Conservation (phyloP, 1,140 invertebrate genomes). For the Drosophila fuyamai region DNA sequence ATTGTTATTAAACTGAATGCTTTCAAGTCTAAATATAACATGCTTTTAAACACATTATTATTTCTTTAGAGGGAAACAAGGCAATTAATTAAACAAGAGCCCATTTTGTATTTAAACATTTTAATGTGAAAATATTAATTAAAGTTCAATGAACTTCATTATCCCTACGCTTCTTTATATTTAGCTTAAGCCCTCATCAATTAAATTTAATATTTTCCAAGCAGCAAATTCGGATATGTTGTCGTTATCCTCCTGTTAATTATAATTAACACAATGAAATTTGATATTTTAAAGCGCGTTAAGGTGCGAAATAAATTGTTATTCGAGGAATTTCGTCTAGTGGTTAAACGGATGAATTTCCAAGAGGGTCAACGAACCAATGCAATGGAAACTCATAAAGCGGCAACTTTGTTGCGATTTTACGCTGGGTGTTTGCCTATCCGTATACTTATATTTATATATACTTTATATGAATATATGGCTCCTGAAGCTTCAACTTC, state of each 20-base stretch:
- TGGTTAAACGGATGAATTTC: conserved; percentile 11
- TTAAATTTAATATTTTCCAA: neutral
- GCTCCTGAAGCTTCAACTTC: conserved; percentile 45
- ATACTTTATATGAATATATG: conserved; percentile 10
- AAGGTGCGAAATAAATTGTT: conserved; percentile 14
- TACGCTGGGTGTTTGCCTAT: conserved; percentile 1
- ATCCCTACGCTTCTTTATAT: too few species aligned
- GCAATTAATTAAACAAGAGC: too few species aligned
- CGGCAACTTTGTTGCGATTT: conserved; percentile 56
- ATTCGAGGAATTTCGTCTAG: neutral
- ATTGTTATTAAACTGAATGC: too few species aligned
- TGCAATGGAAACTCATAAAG: conserved; percentile 66
- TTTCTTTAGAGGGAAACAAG: too few species aligned
- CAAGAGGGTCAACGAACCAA: conserved; percentile 38
- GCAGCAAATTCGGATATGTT: neutral
- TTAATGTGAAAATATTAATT: too few species aligned
- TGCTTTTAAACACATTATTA: too few species aligned
- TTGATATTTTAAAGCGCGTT: conserved; percentile 4
- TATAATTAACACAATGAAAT: conserved; percentile 2
- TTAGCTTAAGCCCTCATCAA: neutral
- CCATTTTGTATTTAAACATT: too few species aligned
- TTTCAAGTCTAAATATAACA: too few species aligned
- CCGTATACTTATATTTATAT: neutral
- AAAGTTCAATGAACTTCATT: too few species aligned
- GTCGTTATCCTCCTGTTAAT: neutral